Conservation (phyloP, 2,113 vertebrate species). For the Onychostruthus taczanowskii region DNA sequence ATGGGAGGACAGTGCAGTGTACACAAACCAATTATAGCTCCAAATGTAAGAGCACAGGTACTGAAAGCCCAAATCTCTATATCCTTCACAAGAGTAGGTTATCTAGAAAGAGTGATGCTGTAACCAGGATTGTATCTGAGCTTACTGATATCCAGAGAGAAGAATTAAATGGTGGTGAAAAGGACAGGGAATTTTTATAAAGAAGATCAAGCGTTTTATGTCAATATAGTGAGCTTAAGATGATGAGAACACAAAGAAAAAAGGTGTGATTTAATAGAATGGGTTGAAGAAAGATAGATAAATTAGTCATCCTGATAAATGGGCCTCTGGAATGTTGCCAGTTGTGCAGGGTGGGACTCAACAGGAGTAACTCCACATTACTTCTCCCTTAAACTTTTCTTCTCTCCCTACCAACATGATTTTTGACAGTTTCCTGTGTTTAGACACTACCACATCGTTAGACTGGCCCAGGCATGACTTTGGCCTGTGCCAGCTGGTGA, state of each 20-base stretch:
- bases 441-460: not conserved
- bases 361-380: not conserved
- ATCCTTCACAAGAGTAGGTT: not conserved
- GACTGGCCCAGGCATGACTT: not conserved
- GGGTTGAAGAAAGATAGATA: not conserved
- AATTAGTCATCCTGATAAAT: not conserved
- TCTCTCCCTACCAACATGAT: not conserved
- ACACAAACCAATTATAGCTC: not conserved
- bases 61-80: not conserved
- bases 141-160: not conserved
- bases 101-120: not conserved
- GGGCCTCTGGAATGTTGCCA: not conserved
- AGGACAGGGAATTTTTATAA: not conserved
- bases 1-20: not conserved
- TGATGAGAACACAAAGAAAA: not conserved
- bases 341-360: not conserved
- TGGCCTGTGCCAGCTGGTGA: not conserved
- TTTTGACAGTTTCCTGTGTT: not conserved
- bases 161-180: not conserved
- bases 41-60: not conserved
- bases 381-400: not conserved
- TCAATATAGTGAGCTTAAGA: not conserved
- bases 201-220: not conserved
- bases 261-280: not conserved
- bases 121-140: not conserved